Evolutionary conservation across 2,888 invertebrate species (phyloP), one percentile per base, ranked within the genome.

Genomic region (Tachina lurida): DNA sequence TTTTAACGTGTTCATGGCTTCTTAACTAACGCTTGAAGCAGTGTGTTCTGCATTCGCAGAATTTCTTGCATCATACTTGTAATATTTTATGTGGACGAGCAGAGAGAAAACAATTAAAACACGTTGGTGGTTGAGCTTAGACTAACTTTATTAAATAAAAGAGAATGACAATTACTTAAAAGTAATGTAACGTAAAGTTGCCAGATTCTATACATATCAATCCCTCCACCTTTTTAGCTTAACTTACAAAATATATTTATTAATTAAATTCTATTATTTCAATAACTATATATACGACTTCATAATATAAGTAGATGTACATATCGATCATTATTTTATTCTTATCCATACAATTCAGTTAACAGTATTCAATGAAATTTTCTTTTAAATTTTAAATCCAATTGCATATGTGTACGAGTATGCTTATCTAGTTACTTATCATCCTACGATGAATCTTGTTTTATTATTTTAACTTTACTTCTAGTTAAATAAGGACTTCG

Each of bases 191-290:
- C 60, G 15, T n/a, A 60, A 10, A 60, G n/a, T 60, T 60, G n/a
- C 60, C 60, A 60, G 31, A 60, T 60, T 60, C 10, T 60, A 39
- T 60, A 60, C 60, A 60, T 60, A n/a, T 60, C 60, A 60, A 31
- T 54, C 10, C 54, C 54, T 19, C 54, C 12, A 19, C 54, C 54
- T 56, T 22, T 56, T 19, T 19, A 56, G 54, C 54, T 56, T 56
- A 56, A 56, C 22, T 22, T 56, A 22, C 12, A 22, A 12, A 56
- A 56, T 56, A 22, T 4, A 56, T 22, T 19, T 17, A 10, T 12
- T 56, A 56, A 56, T 56, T 10, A 22, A 22, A 22, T 22, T 1
- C 22, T 22, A 56, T 12, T 0, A 10, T 56, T 22, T 22, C 22
- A 56, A 15, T 15, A 49, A n/a, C n/a, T 49, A 49, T 4, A n/a